Conservation (phyloP, 2,888 invertebrate species). For the Drosophila kokeensis region DNA sequence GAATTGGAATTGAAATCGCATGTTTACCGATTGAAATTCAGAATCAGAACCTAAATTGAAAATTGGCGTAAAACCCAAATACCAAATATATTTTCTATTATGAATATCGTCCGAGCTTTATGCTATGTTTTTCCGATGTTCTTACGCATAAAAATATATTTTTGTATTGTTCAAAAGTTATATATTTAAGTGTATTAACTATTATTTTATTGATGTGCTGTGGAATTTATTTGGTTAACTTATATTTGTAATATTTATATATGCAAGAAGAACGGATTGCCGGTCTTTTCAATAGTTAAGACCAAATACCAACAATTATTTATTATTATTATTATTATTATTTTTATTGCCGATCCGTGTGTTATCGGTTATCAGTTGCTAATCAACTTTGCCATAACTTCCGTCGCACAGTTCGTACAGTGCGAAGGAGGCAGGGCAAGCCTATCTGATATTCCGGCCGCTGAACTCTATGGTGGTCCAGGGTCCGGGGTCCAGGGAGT, state of each 20-base stretch:
- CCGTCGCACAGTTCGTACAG: slow-evolving; percentile 6
- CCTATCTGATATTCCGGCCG: slow-evolving; percentile 27
- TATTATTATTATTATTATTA: background rate
- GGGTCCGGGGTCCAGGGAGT: background rate
- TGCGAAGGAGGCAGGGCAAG: background rate
- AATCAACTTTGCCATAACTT: slow-evolving; percentile 28
- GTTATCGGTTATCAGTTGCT: slow-evolving; percentile 12
- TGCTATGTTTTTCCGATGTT: too few relatives aligned
- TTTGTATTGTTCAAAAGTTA: background rate
- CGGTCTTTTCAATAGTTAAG: background rate
- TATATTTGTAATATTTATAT: background rate
- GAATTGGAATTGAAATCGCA: background rate
- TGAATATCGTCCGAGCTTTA: too few relatives aligned
- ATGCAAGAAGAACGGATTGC: background rate
- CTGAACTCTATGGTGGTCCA: slow-evolving; percentile 29
- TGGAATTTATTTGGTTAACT: background rate
- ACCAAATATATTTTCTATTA: too few relatives aligned
- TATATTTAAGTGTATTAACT: background rate
- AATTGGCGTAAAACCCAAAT: too few relatives aligned
- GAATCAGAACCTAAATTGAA: background rate
- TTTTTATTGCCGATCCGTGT: background rate
- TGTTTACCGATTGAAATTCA: background rate
- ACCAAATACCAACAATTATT: background rate
- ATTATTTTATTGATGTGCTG: background rate
- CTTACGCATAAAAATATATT: background rate